A percentile compares a stretch with the other conserved stretches of the same genome.
phyloP scores from a whole-genome alignment of 1,140 invertebrate species.

The Lamellibrachia luymesi region DNA sequence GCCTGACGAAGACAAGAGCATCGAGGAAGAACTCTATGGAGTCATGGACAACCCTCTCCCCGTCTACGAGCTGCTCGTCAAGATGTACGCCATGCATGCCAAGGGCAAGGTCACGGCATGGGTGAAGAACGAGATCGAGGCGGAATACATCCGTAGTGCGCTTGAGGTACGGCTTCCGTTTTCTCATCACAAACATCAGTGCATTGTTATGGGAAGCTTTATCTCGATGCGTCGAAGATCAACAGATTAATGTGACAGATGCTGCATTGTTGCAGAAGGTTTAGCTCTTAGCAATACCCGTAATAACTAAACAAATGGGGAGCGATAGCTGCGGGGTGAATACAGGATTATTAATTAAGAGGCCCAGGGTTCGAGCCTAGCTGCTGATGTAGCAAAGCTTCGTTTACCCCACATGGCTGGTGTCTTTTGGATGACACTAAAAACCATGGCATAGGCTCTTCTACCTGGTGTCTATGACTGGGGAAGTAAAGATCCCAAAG shows the following conservation, averaged over 20 bases:
- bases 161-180: conserved; percentile 27
- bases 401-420: too few species aligned
- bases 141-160: conserved; percentile 30
- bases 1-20: conserved; percentile 34
- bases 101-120: conserved; percentile 35
- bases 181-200: neutral
- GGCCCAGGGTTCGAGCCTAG: too few species aligned
- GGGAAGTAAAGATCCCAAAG: too few species aligned
- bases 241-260: neutral
- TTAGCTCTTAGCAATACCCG: too few species aligned
- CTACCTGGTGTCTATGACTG: too few species aligned
- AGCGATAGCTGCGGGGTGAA: too few species aligned
- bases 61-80: conserved; percentile 30
- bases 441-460: too few species aligned
- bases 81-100: conserved; percentile 34
- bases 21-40: conserved; percentile 35
- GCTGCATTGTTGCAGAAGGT: too few species aligned
- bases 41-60: conserved; percentile 39
- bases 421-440: too few species aligned
- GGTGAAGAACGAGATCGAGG: conserved; percentile 37
- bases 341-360: too few species aligned
- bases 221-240: neutral
- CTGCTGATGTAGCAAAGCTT: too few species aligned
- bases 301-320: too few species aligned
- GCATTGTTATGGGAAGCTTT: conserved; percentile 1